phyloP scores from a whole-genome alignment of 2,888 invertebrate genomes.

The Rhabditoides inermis region DNA sequence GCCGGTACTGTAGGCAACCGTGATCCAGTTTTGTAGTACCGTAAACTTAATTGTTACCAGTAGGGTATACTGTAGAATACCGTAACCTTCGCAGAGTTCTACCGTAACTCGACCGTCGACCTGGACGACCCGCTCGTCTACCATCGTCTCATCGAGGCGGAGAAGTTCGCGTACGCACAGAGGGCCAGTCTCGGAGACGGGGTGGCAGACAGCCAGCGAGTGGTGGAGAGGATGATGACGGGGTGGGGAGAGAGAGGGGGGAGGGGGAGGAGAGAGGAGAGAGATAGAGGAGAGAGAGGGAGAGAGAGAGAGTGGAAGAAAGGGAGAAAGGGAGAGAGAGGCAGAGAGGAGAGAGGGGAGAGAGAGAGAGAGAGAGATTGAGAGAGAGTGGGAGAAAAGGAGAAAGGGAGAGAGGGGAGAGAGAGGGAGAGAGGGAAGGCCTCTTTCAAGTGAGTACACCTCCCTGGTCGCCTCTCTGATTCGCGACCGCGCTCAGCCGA shows the following conservation, averaged over 20 bases:
- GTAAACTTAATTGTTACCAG: conserved; percentile 58
- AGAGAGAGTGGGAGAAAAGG: too few relatives aligned
- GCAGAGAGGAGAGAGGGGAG: too few relatives aligned
- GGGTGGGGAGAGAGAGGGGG: too few relatives aligned
- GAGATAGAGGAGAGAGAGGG: too few relatives aligned
- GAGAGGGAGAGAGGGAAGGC: too few relatives aligned
- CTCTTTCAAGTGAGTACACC: conserved; percentile 28
- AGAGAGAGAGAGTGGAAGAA: too few relatives aligned
- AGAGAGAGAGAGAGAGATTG: too few relatives aligned
- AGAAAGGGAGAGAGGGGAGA: too few relatives aligned
- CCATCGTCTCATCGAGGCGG: conserved; percentile 76
- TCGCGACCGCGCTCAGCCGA: conserved; percentile 38
- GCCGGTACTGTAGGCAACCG: conserved; percentile 53
- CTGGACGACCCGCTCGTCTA: conserved; percentile 58
- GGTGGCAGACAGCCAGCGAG: conserved; percentile 63
- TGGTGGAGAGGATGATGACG: conserved; percentile 64
- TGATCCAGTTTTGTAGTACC: background rate
- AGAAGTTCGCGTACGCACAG: conserved; percentile 83
- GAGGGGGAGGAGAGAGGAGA: too few relatives aligned
- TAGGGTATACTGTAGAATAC: conserved; percentile 5
- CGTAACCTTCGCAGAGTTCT: conserved; percentile 13
- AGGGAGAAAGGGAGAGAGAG: too few relatives aligned
- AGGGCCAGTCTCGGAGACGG: conserved; percentile 75
- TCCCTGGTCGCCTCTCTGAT: conserved; percentile 34
- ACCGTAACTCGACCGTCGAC: conserved; percentile 12